Percentiles rank a stretch among this genome's conserved stretches.
Conservation (phyloP, 1,140 invertebrate genomes). For the Cyphomyrmex costatus region DNA sequence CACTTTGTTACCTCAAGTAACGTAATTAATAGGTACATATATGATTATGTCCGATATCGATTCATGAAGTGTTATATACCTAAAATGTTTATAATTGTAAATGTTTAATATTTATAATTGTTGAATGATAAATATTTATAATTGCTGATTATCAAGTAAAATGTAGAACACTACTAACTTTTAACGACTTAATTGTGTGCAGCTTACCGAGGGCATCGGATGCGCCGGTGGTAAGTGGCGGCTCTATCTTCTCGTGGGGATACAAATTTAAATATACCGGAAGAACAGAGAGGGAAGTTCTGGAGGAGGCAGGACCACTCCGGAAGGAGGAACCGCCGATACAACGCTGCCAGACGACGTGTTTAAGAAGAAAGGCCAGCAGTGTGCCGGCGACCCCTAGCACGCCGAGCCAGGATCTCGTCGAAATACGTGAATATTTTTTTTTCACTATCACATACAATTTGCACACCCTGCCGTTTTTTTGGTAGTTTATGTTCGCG, state of each 20-base stretch:
- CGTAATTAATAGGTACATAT: too few species aligned
- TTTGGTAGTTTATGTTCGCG: not conserved
- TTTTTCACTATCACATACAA: not conserved
- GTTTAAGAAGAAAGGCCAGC: constrained; percentile 92
- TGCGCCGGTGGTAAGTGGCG: constrained; percentile 95
- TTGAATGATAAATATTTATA: too few species aligned
- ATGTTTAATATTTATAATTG: too few species aligned
- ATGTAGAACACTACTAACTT: not conserved
- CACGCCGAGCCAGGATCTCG: constrained; percentile 89
- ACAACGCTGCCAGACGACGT: constrained; percentile 87
- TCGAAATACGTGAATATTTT: constrained; percentile 85
- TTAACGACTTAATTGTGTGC: constrained; percentile 49
- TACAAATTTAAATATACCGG: constrained; percentile 97
- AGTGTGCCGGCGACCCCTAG: constrained; percentile 95
- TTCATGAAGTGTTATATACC: too few species aligned
- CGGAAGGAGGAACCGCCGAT: constrained; percentile 88
- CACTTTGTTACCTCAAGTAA: too few species aligned
- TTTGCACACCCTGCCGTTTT: not conserved
- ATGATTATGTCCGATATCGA: too few species aligned
- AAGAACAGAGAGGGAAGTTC: constrained; percentile 94
- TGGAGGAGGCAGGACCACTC: constrained; percentile 90
- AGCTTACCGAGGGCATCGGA: constrained; percentile 95
- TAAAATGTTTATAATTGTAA: too few species aligned
- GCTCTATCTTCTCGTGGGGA: constrained; percentile 97
- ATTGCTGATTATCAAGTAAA: not conserved